Evolutionary conservation across 2,113 vertebrate species (phyloP), one percentile per base, ranked within the genome.

Genomic region (Ciconia stormi): DNA sequence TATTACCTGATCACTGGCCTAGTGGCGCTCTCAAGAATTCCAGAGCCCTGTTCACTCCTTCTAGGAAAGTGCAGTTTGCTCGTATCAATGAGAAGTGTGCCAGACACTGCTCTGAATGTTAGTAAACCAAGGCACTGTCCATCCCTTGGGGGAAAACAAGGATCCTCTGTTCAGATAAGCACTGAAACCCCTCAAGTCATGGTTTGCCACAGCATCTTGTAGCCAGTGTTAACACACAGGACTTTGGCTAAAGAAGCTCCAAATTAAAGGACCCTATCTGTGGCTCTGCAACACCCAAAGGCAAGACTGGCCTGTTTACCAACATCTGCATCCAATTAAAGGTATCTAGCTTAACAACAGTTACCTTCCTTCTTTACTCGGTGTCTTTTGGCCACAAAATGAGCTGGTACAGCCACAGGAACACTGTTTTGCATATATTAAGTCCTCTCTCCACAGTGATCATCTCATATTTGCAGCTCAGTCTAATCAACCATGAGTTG

Each of bases 61-160:
- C 16, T 10, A 76, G 40, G 21, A 18, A 81, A 76, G 47, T 40
- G 17, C 76, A 53, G 11, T 55, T 87, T 67, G 25, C 26, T 55
- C 4, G 0, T 36, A 62, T 11, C n/a, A 40, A 26, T 15, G 13
- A 38, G 16, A 86, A 80, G 16, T 5, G 14, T 0, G 0, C 38
- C 9, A 61, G 38, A 15, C 11, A 67, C 29, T 59, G 23, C 40
- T 69, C 69, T 34, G 25, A 29, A 56, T 13, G 10, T 66, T 30
- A 59, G 34, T 20, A 82, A 92, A 36, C n/a, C 25, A 81, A 30
- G 29, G 20, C 34, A 87, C 13, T 42, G 74, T 27, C 47, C n/a
- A 49, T 42, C 40, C 36, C 10, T 7, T 49, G 26, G 30, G 59
- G n/a, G 30, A 67, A 76, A 74, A 42, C 26, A 49, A 22, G 52